Evolutionary conservation across 2,797 vertebrate species (phyloP).

Genomic region (Trematomus bernacchii): DNA sequence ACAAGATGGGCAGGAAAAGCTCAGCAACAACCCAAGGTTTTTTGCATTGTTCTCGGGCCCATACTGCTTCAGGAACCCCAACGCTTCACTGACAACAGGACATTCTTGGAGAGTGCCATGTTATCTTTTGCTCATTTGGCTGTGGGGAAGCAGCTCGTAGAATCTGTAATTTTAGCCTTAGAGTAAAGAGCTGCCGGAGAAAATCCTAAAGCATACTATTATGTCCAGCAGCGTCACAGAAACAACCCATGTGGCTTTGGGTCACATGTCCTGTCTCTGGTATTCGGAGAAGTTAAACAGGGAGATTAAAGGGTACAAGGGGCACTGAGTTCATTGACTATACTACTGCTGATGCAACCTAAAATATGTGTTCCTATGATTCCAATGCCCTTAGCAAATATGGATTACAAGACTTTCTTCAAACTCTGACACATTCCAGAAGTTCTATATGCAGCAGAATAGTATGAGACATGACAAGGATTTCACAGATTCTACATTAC

Average conservation of each 20-base stretch:
- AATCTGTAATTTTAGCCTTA: constrained; percentile 46
- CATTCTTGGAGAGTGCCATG: constrained; percentile 47
- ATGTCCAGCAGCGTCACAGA: constrained; percentile 38
- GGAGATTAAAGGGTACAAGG: constrained; percentile 46
- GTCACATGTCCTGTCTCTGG: constrained; percentile 69
- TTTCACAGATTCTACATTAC: not conserved
- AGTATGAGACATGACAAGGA: not conserved
- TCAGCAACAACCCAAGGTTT: constrained; percentile 36
- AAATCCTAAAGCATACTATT: constrained; percentile 33
- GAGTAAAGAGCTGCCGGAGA: constrained; percentile 24
- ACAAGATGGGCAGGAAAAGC: constrained; percentile 42
- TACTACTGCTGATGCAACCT: not conserved
- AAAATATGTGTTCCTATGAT: constrained; percentile 25
- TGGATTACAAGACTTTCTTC: not conserved
- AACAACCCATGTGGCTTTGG: constrained; percentile 47
- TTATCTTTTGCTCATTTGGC: constrained; percentile 50
- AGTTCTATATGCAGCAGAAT: not conserved
- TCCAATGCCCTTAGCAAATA: not conserved
- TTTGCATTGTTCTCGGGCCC: constrained; percentile 22
- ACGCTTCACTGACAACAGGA: constrained; percentile 52
- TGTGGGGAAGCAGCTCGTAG: constrained; percentile 31
- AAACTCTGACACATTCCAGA: constrained; percentile 3
- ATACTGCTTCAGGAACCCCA: constrained; percentile 6
- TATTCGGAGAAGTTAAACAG: constrained; percentile 52
- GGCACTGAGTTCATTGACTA: constrained; percentile 11